Evolutionary conservation across 2,797 vertebrate genomes (phyloP).

Genomic region (Amniataba percoides): DNA sequence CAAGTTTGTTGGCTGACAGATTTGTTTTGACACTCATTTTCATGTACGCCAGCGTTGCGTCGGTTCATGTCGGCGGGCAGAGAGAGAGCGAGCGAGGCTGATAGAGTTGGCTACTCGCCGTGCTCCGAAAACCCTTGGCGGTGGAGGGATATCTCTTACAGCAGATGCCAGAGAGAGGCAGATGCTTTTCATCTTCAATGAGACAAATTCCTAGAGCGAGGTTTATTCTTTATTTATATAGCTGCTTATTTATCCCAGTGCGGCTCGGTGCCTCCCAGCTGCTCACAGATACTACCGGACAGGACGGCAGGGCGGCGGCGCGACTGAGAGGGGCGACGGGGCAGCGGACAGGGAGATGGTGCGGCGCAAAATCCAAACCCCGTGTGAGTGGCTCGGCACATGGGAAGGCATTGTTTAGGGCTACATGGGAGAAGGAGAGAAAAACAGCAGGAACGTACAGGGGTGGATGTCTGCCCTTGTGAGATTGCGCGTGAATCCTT

Average conservation of each 20-base stretch:
- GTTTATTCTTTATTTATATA: slow-evolving; percentile 81
- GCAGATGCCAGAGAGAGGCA: slow-evolving; percentile 82
- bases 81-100: slow-evolving; percentile 61
- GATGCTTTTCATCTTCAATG: slow-evolving; percentile 86
- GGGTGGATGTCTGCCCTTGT: slow-evolving; percentile 52
- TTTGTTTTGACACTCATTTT: slow-evolving; percentile 72
- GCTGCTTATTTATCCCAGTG: slow-evolving; percentile 76
- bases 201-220: slow-evolving; percentile 80
- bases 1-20: slow-evolving; percentile 74
- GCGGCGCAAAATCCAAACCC: slow-evolving; percentile 42
- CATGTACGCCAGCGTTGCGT: slow-evolving; percentile 48
- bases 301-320: slow-evolving; percentile 39
- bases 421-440: slow-evolving; percentile 51
- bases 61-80: slow-evolving; percentile 64
- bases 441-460: slow-evolving; percentile 44
- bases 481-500: slow-evolving; percentile 47
- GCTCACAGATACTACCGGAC: slow-evolving; percentile 54
- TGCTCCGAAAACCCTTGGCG: slow-evolving; percentile 76
- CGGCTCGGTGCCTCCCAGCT: slow-evolving; percentile 64
- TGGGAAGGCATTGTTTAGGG: slow-evolving; percentile 57
- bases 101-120: slow-evolving; percentile 76
- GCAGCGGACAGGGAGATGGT: slow-evolving; percentile 34
- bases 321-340: slow-evolving; percentile 29
- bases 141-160: slow-evolving; percentile 82
- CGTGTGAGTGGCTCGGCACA: slow-evolving; percentile 51